phyloP scores from a whole-genome alignment of 1,140 invertebrate genomes.

The Anoplolepis gracilipes region DNA sequence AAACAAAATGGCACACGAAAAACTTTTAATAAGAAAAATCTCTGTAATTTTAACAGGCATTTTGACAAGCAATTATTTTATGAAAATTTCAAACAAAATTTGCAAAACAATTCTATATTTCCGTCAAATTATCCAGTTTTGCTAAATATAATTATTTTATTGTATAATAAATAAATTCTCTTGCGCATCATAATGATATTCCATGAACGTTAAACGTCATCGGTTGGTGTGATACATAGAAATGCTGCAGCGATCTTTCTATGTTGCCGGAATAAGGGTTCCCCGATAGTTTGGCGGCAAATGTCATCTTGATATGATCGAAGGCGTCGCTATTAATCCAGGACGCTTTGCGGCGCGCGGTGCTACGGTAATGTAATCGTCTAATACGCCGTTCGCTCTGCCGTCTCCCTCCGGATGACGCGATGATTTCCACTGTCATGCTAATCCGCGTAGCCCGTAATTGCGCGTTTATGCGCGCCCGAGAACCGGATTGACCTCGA shows the following conservation, averaged over 20 bases:
- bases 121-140: neutral
- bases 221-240: neutral
- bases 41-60: neutral
- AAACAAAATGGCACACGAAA: neutral
- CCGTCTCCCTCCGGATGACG: constrained; percentile 48
- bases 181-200: neutral
- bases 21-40: neutral
- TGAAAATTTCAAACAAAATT: neutral
- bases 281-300: neutral
- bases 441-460: constrained; percentile 66
- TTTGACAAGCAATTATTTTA: too few species aligned
- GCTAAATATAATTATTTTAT: neutral
- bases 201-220: neutral
- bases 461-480: constrained; percentile 72
- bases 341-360: constrained; percentile 37
- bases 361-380: constrained; percentile 47
- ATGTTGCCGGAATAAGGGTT: neutral
- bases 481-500: constrained; percentile 22
- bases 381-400: constrained; percentile 9
- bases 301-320: constrained; percentile 53
- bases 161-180: neutral
- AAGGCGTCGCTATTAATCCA: constrained; percentile 61
- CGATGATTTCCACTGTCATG: constrained; percentile 72
- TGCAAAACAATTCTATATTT: neutral
- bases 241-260: neutral